These are phyloP conservation scores for Drosophila suzukii DNA, from an alignment of 1,140 invertebrate species.

Conservation along the genomic window DNA sequence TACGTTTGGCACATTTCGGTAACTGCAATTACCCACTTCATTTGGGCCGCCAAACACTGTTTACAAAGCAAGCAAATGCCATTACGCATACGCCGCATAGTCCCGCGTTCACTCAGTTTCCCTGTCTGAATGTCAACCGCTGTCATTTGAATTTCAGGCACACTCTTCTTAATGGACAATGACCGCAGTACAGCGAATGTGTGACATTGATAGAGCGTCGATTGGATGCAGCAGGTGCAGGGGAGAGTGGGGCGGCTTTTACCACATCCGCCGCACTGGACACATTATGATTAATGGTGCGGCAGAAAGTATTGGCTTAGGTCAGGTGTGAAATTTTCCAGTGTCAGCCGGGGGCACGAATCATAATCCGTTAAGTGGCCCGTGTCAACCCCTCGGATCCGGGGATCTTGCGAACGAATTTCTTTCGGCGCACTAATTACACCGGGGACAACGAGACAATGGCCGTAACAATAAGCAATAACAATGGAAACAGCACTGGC, in stretches of 20 bases:
- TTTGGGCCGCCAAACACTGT: background rate
- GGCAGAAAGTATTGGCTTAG: constrained; percentile 22
- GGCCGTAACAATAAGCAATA: constrained; percentile 33
- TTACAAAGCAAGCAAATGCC: background rate
- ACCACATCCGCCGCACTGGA: constrained; percentile 35
- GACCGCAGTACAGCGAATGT: constrained; percentile 13
- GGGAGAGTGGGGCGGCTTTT: constrained; percentile 27
- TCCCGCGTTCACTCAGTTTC: background rate
- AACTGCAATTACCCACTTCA: background rate
- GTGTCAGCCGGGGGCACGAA: constrained; percentile 14
- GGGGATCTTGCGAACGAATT: constrained; percentile 49
- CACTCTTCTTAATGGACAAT: constrained; percentile 39
- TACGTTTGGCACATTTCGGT: background rate
- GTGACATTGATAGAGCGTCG: constrained; percentile 57
- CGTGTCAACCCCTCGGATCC: constrained; percentile 25
- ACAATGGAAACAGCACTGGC: constrained; percentile 15
- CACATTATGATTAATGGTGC: constrained; percentile 60
- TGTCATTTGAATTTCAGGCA: constrained; percentile 37
- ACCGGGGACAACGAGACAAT: constrained; percentile 38
- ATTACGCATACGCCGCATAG: constrained; percentile 34
- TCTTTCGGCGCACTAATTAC: constrained; percentile 71
- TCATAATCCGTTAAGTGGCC: constrained; percentile 69
- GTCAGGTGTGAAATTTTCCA: constrained; percentile 56
- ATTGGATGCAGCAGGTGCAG: constrained; percentile 32
- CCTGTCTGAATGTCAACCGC: constrained; percentile 3